Percentiles rank a stretch among this genome's conserved stretches.
These are phyloP conservation scores for Drosophila nikananu DNA, from an alignment of 1,140 invertebrate genomes.

Conservation along the genomic window DNA sequence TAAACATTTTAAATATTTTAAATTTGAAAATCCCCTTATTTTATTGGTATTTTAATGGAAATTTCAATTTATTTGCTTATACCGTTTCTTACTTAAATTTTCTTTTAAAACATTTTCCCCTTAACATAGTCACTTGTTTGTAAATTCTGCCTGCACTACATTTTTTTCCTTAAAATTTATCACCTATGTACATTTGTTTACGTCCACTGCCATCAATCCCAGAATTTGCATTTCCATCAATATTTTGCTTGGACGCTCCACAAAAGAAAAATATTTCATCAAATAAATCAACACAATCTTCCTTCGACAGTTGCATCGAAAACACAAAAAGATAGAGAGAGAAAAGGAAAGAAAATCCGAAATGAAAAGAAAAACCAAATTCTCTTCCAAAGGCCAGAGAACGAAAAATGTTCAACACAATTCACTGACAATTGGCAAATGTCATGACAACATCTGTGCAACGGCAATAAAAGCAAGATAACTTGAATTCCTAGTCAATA, in stretches of 20 bases:
- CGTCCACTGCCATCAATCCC: slow-evolving; percentile 42
- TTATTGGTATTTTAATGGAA: too few species aligned
- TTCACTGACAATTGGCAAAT: slow-evolving; percentile 60
- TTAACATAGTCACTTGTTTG: neutral
- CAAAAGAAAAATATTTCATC: slow-evolving; percentile 36
- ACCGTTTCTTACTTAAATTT: neutral
- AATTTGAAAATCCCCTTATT: too few species aligned
- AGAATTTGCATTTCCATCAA: slow-evolving; percentile 52
- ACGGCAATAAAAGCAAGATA: slow-evolving; percentile 36
- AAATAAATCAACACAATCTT: slow-evolving; percentile 66
- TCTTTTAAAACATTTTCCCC: neutral
- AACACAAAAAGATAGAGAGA: slow-evolving; percentile 2
- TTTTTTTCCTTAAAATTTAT: slow-evolving; percentile 12
- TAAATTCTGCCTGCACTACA: neutral
- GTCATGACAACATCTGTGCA: slow-evolving; percentile 53
- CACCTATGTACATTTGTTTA: slow-evolving; percentile 47
- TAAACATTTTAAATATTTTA: too few species aligned
- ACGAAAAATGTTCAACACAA: slow-evolving; percentile 45
- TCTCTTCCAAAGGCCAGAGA: slow-evolving; percentile 28
- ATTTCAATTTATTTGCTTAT: too few species aligned
- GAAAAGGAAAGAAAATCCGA: slow-evolving; percentile 13
- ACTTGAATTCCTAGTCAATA: slow-evolving; percentile 1
- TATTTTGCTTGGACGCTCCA: slow-evolving; percentile 37
- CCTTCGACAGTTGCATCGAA: slow-evolving; percentile 57
- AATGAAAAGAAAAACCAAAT: slow-evolving; percentile 35